A percentile compares a stretch with the other conserved stretches of the same genome.
Conservation (phyloP, 2,888 invertebrate species). For the Cheiracanthium punctorium region DNA sequence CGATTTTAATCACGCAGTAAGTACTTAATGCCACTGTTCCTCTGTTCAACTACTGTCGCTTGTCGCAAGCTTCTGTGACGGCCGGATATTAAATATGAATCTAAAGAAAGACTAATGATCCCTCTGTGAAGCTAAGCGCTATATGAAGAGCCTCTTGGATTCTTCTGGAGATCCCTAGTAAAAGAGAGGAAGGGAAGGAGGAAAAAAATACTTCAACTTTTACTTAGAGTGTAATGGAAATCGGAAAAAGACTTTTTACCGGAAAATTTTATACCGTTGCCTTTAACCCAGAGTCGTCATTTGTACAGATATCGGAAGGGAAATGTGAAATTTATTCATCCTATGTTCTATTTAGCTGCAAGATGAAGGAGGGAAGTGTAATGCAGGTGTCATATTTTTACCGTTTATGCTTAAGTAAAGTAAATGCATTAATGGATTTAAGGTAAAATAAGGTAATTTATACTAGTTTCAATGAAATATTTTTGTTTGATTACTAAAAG, state of each 20-base stretch:
- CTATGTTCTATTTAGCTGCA: not conserved
- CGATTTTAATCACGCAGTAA: not conserved
- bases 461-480: no score
- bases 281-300: not conserved
- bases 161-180: slow-evolving; percentile 4
- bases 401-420: not conserved
- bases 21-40: slow-evolving; percentile 12
- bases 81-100: slow-evolving; percentile 67
- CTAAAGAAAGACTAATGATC: slow-evolving; percentile 67
- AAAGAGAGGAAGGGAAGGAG: slow-evolving; percentile 17
- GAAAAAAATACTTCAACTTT: not conserved
- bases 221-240: slow-evolving; percentile 15
- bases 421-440: not conserved
- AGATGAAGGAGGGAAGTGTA: not conserved
- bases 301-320: slow-evolving; percentile 6
- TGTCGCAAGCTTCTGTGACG: slow-evolving; percentile 54
- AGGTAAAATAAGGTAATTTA: no score
- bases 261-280: slow-evolving; percentile 10
- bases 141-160: slow-evolving; percentile 54
- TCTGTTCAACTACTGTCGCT: not conserved
- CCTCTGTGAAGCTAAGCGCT: slow-evolving; percentile 51
- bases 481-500: no score
- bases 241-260: slow-evolving; percentile 33
- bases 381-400: not conserved
- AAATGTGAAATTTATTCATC: slow-evolving; percentile 9